A percentile compares a stretch with the other conserved stretches of the same genome.
Conservation (phyloP, 2,113 vertebrate genomes). For the Chloropsis hardwickii region DNA sequence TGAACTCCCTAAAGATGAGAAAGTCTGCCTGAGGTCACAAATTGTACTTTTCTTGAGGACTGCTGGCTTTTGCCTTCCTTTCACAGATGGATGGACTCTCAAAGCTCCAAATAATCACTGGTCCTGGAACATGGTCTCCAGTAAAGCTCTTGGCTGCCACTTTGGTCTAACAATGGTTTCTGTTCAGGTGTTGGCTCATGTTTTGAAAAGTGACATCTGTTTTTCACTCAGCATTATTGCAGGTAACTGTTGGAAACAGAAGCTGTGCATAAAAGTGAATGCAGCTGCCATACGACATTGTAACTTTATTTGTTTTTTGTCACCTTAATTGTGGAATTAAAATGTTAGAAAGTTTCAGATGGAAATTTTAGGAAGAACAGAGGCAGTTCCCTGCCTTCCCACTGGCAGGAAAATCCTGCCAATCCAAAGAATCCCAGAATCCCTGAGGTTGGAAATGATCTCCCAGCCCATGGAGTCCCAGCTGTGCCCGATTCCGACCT, state of each 20-base stretch:
- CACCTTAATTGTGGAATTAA: background rate
- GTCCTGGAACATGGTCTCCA: background rate
- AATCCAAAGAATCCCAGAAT: background rate
- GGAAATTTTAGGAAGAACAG: background rate
- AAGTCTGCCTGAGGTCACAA: background rate
- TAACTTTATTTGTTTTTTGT: too few relatives aligned
- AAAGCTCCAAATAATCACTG: background rate
- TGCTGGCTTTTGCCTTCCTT: background rate
- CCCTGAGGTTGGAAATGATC: accelerated
- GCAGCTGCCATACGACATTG: background rate
- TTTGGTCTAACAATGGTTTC: background rate
- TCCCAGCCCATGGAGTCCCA: accelerated
- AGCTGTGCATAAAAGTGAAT: background rate
- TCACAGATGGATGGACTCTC: background rate
- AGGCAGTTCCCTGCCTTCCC: background rate
- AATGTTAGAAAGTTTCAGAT: background rate
- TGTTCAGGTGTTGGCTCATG: background rate
- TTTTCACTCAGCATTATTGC: background rate
- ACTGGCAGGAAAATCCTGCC: background rate
- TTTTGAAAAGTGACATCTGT: background rate
- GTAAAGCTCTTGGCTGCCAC: background rate
- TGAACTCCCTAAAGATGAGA: background rate
- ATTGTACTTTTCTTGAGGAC: background rate
- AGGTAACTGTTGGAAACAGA: background rate
- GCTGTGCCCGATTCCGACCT: accelerated